Conservation (phyloP, 2,888 invertebrate species). For the Glaucopsyche alexis region DNA sequence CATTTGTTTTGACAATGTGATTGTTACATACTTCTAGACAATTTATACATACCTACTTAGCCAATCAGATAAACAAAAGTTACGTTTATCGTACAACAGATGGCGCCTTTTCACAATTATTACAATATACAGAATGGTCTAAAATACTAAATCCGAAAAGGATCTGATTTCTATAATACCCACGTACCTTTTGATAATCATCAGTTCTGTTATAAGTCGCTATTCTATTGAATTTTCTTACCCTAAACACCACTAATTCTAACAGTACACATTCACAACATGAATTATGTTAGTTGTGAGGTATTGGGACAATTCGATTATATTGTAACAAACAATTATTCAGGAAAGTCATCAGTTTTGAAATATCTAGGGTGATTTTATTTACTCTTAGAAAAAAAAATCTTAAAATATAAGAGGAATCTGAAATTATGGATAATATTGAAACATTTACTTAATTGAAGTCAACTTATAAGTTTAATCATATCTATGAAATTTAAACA, state of each 20-base stretch:
- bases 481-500: too few relatives aligned
- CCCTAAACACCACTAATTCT: slow-evolving; percentile 10
- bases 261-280: slow-evolving; percentile 31
- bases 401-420: not conserved
- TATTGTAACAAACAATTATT: slow-evolving; percentile 14
- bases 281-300: slow-evolving; percentile 25
- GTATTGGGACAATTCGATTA: slow-evolving; percentile 29
- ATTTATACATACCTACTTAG: too few relatives aligned
- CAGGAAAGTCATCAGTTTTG: slow-evolving; percentile 21
- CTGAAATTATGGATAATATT: not conserved
- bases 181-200: not conserved
- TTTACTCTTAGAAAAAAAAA: not conserved
- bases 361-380: not conserved
- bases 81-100: not conserved
- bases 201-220: not conserved
- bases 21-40: not conserved
- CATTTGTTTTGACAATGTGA: not conserved
- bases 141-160: not conserved
- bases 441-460: not conserved
- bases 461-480: too few relatives aligned
- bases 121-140: not conserved
- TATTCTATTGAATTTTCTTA: slow-evolving; percentile 8
- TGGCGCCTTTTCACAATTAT: not conserved
- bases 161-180: not conserved
- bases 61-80: not conserved